Base-by-base conservation (phyloP, 2,113 vertebrate genomes). In the Pedetes capensis region DNA sequence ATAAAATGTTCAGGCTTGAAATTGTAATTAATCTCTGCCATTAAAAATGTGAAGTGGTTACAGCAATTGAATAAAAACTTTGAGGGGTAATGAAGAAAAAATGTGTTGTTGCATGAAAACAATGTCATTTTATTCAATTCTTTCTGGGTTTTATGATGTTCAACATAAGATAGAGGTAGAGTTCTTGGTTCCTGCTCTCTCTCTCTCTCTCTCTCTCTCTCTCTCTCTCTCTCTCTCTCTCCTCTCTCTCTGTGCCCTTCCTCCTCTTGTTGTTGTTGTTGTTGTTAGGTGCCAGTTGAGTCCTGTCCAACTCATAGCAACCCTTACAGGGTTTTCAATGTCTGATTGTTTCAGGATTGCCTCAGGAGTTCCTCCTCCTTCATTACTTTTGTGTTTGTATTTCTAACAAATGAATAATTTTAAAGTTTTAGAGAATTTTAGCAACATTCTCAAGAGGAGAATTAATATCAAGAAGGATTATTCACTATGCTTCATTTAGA, bases 1-100 rank as follows among this genome's bases (percentile, higher is more conserved):
- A 68, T 25, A 89, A 95, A 92, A 71, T 83, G 29, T 66, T 92
- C 37, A 92, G 63, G 3, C 89, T 75, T 89, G 79, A 68, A 53
- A 90, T 34, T 10, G 51, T 49, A 74, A 57, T 55, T 44, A 81
- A 93, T 64, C 22, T 88, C 61, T 91, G 82, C 10, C 23, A 14
- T 71, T 42, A 49, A 44, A 74, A 94, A 51, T 64, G 2, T 74
- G 32, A 96, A 79, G 34, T 66, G 32, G 4, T 69, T 34, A 53
- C 10, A 29, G 32, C 37, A 64, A 20, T 69, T 44, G 25, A 68
- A 66, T 64, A 63, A 90, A 80, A 55, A 7, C 7, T 68, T 72
- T 9, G 3, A 12, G 32, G 32, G 84, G 1, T 17, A 91, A 44
- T 84, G 34, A 91, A 55, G 79, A 59, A 86, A 90, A 91, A n/a